Percentiles rank a stretch among this genome's conserved stretches.
Conservation (phyloP, 2,888 invertebrate genomes). For the Campaea margaritaria region DNA sequence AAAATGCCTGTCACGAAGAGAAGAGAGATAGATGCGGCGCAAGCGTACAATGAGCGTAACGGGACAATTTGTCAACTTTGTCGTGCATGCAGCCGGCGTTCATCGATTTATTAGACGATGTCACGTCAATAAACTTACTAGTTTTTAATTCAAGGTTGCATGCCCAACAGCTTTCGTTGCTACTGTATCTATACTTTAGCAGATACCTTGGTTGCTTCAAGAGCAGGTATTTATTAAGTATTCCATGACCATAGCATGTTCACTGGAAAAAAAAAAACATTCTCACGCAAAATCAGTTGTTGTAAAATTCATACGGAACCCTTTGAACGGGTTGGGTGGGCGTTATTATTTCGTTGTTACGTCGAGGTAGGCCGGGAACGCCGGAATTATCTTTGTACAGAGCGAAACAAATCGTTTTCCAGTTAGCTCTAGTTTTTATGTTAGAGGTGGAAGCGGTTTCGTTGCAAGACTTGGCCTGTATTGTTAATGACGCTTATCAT, state of each 20-base stretch:
- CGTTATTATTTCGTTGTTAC: conserved; percentile 35
- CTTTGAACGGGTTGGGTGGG: conserved; percentile 36
- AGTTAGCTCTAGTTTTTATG: conserved; percentile 38
- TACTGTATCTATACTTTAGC: too few species aligned
- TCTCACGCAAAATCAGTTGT: conserved; percentile 15
- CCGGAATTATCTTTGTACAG: conserved; percentile 49
- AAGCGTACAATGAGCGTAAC: too few species aligned
- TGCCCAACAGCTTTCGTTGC: too few species aligned
- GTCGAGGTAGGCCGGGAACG: conserved; percentile 32
- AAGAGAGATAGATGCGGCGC: too few species aligned
- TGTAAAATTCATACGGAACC: conserved; percentile 27
- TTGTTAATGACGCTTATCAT: too few species aligned
- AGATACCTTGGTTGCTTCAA: background rate
- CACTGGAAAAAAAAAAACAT: conserved; percentile 2
- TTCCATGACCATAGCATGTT: background rate
- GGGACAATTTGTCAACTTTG: too few species aligned
- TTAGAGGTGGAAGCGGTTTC: conserved; percentile 18
- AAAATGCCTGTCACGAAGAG: too few species aligned
- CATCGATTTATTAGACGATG: too few species aligned
- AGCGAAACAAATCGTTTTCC: conserved; percentile 57
- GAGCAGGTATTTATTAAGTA: background rate
- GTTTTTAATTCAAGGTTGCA: too few species aligned
- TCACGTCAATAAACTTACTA: too few species aligned
- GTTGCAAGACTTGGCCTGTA: background rate
- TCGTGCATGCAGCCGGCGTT: too few species aligned